Evolutionary conservation across 2,888 invertebrate species (phyloP), one percentile per base, ranked within the genome.

Genomic region (Ophonus ardosiacus): DNA sequence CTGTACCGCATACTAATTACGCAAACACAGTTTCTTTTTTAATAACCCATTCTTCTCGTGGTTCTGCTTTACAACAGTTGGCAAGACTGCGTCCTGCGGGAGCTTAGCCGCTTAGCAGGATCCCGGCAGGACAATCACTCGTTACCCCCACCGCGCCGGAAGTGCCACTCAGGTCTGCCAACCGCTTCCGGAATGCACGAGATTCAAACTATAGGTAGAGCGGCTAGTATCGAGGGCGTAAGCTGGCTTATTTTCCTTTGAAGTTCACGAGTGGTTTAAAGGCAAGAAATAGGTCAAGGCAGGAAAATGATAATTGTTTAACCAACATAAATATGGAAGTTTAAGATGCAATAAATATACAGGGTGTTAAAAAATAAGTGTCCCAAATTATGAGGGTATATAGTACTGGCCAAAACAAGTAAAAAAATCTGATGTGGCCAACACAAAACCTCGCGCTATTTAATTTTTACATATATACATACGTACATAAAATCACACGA

Each of bases 41-140:
- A 63, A 63, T 24, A 63, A 10, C 24, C 24, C 24, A 24, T 63
- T 63, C 63, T 13, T 18, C 21, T 24, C 13, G 17, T 17, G 17
- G 18, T 63, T 21, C 63, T 24, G 71, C 40, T 71, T 71, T 71
- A 71, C 71, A 71, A 71, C 71, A 71, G 71, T 71, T 71, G 71
- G 40, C 71, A 38, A 68, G 38, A 68, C 15, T 56, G 59, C 6
- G 71, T 71, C 71, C 71, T 71, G 17, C 15, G 71, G 71, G 71
- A 71, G 71, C 71, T 71, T 71, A 71, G 31, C 21, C 24, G n/a
- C 31, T 31, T 31, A 31, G 4, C 31, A 31, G 31, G 43, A 38
- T 31, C 40, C 71, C 43, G n/a, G 15, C 40, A 71, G 71, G 71
- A 71, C 71, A 71, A 71, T 71, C 71, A 71, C 24, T 71, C 71